Evolutionary conservation across 2,113 vertebrate species (phyloP), one percentile per base, ranked within the genome.

Genomic region (Pristiophorus japonicus): DNA sequence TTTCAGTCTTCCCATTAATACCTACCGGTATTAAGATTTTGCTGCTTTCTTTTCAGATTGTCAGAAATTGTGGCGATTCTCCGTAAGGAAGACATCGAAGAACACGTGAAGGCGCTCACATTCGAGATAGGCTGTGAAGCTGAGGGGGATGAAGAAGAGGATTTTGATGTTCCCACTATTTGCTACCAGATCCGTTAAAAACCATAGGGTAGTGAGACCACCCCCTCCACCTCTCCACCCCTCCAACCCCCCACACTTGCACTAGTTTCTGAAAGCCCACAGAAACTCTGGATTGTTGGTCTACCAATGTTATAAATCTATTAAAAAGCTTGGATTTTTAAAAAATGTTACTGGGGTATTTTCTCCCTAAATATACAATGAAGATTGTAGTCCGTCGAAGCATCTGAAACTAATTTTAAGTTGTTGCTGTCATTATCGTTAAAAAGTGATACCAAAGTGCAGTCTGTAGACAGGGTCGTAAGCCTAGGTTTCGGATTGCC

Each of bases 51-150:
- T 85, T 85, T 12, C 96, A 98, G 98, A 62, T 97, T 99, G 96
- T 98, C 97, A 0, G 97, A 98, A 1, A 66, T 97, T 96, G 97
- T 97, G 95, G 95, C 12, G 70, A 96, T 3, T 42, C 97, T 96
- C 90, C 97, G 97, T 27, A 97, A 96, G 95, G 45, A 1, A 0
- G 94, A 96, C 10, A 96, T 97, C 55, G 96, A 97, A 47, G 95
- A 92, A 0, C 95, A 96, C 78, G 96, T 63, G 96, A 96, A 90
- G 95, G 96, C 98, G 95, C 96, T 99, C 96, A 97, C 98, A 66
- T 95, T 99, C 95, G 51, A 96, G 14, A 96, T 98, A 0, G 96
- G 97, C 0, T 99, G 98, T 0, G 96, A 96, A 92, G 97, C 97
- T 81, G 98, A 98, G 4, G 96, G 97, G 0, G 97, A 97, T 0